Evolutionary conservation across 2,888 invertebrate species (phyloP), one percentile per base, ranked within the genome.

Genomic region (Suillia variegata): DNA sequence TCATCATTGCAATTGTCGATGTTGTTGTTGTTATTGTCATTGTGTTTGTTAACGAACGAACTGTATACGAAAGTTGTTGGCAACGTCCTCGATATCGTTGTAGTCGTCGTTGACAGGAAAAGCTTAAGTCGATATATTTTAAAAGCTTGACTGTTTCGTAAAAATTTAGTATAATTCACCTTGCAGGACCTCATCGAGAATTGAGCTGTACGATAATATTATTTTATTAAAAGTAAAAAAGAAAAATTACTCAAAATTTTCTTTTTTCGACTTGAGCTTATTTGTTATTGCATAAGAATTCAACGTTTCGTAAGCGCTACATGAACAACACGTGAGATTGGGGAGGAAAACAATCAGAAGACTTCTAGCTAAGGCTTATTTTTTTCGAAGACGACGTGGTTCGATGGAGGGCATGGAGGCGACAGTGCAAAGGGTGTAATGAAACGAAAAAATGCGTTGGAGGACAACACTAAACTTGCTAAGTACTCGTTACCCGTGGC

Each of bases 401-500:
- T 38, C 13, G 38, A 20, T 45, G 45, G 45, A 45, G 17, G 45
- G 4, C 20, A 45, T 5, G 45, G 4, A 8, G 45, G 45, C 18
- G 45, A 6, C n/a, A 38, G 38, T 38, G 38, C 38, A 8, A 38
- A 38, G n/a, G 38, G 4, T n/a, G n/a, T n/a, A n/a, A n/a, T n/a
- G n/a, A n/a, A n/a, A n/a, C n/a, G n/a, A 61, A 60, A 62, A 68
- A 67, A 70, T 73, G 75, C 75, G 72, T 73, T 73, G 74, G 73
- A 75, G 75, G 70, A 75, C 68, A 73, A 64, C 70, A 68, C 71
- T 70, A 59, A 56, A 51, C 49, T n/a, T 51, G 57, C 24, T 31
- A 53, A 22, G 56, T 31, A 58, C 63, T 62, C 55, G 58, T 50
- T 13, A n/a, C n/a, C n/a, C n/a, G 15, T n/a, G 50, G 15, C 31